Conservation (phyloP, 2,888 invertebrate genomes). For the Lasioglossum villosulum region DNA sequence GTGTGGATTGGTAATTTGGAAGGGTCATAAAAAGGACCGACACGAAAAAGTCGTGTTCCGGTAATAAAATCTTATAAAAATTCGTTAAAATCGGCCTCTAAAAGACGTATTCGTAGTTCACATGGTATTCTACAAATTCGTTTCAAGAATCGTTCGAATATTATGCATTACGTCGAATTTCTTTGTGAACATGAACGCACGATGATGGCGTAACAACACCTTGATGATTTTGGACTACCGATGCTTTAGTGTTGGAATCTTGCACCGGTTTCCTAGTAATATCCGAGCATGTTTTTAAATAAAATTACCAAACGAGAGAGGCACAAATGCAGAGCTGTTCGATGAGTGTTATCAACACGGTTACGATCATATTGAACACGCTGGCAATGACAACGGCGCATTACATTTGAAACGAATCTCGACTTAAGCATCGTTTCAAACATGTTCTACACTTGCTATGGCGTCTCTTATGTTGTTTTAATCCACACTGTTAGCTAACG, state of each 20-base stretch:
- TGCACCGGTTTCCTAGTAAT: not conserved
- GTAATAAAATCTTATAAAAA: conserved; percentile 67
- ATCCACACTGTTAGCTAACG: conserved; percentile 61
- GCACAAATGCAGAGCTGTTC: conserved; percentile 41
- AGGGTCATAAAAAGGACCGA: conserved; percentile 59
- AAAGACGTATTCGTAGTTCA: conserved; percentile 17
- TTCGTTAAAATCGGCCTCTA: conserved; percentile 53
- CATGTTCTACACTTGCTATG: conserved; percentile 37
- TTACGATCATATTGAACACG: conserved; percentile 54
- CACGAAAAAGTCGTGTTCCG: conserved; percentile 60
- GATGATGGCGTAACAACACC: not conserved
- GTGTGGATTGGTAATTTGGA: conserved; percentile 54
- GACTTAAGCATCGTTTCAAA: conserved; percentile 36
- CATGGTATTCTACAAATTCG: not conserved
- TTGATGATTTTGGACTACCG: not conserved
- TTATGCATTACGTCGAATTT: conserved; percentile 3
- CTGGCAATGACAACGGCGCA: conserved; percentile 47
- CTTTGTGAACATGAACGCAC: conserved; percentile 16
- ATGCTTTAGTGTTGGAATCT: no score
- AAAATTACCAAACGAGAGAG: conserved; percentile 28
- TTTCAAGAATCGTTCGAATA: not conserved
- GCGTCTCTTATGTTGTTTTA: conserved; percentile 31
- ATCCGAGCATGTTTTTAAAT: conserved; percentile 3
- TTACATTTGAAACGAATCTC: conserved; percentile 44
- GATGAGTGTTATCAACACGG: conserved; percentile 33